A percentile compares a stretch with the other conserved stretches of the same genome.
Conservation (phyloP, 1,140 invertebrate species). For the Zaprionus tsacasi region DNA sequence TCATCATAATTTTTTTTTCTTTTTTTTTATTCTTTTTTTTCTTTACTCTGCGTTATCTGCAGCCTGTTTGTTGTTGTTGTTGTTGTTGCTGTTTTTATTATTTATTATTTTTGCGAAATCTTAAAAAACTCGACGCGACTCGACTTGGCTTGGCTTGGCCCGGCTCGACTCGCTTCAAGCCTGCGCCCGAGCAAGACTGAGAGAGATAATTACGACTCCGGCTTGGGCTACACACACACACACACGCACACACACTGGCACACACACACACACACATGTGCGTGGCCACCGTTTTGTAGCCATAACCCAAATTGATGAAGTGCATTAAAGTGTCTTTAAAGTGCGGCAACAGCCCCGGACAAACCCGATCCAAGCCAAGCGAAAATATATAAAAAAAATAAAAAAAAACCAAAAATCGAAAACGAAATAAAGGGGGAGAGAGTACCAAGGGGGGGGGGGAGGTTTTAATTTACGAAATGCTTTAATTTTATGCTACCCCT, state of each 20-base stretch:
- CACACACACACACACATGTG: background rate
- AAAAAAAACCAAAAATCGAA: background rate
- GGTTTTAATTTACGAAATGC: conserved; percentile 68
- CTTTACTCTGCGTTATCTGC: conserved; percentile 27
- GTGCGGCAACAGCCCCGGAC: conserved; percentile 38
- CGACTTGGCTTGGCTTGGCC: background rate
- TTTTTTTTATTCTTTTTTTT: conserved; percentile 43
- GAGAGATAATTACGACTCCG: conserved; percentile 58
- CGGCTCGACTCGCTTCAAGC: conserved; percentile 33
- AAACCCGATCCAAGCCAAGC: background rate
- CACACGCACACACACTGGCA: background rate
- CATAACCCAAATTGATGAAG: conserved; percentile 75
- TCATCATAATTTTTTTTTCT: conserved; percentile 78
- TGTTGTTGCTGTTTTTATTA: conserved; percentile 64
- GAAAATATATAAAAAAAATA: background rate
- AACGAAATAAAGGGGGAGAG: background rate
- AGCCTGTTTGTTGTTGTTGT: conserved; percentile 51
- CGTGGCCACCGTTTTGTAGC: conserved; percentile 46
- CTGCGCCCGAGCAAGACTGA: conserved; percentile 17
- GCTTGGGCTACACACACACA: conserved; percentile 11
- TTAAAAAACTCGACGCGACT: conserved; percentile 43
- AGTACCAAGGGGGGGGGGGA: background rate
- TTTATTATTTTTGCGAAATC: conserved; percentile 74
- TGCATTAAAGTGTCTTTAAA: conserved; percentile 77
- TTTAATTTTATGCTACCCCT: conserved; percentile 50